These are phyloP conservation scores for Latheticus oryzae DNA, from an alignment of 2,888 invertebrate genomes.

Conservation along the genomic window DNA sequence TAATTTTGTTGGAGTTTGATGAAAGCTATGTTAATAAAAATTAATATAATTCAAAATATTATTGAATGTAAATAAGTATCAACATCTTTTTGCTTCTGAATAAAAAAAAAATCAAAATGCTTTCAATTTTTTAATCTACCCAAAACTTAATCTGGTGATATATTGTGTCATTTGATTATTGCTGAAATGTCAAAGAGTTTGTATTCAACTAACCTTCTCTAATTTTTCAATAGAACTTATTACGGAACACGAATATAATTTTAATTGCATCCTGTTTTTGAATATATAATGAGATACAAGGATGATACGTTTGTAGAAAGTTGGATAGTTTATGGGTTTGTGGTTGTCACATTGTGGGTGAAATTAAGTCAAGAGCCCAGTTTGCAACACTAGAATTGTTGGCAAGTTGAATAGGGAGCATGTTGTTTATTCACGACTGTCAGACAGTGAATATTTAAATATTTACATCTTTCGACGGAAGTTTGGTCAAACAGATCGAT, in stretches of 20 bases:
- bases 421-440: slow-evolving; percentile 29
- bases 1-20: too few relatives aligned
- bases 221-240: not conserved
- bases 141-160: too few relatives aligned
- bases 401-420: slow-evolving; percentile 24
- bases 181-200: too few relatives aligned
- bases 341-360: slow-evolving; percentile 40
- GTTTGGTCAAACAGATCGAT: slow-evolving; percentile 8
- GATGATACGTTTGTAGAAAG: slow-evolving; percentile 40
- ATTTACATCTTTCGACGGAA: not conserved
- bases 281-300: slow-evolving; percentile 36
- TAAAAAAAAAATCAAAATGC: too few relatives aligned
- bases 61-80: too few relatives aligned
- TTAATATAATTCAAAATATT: too few relatives aligned
- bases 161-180: too few relatives aligned
- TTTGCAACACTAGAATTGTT: slow-evolving; percentile 30
- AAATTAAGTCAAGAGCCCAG: slow-evolving; percentile 39
- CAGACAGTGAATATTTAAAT: slow-evolving; percentile 22
- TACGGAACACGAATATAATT: not conserved
- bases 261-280: slow-evolving; percentile 19
- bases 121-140: too few relatives aligned
- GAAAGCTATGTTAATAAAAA: too few relatives aligned
- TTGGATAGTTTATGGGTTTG: slow-evolving; percentile 43
- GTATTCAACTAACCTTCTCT: too few relatives aligned
- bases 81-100: too few relatives aligned